Conservation (phyloP, 1,140 invertebrate genomes). For the Drosophila santomea region DNA sequence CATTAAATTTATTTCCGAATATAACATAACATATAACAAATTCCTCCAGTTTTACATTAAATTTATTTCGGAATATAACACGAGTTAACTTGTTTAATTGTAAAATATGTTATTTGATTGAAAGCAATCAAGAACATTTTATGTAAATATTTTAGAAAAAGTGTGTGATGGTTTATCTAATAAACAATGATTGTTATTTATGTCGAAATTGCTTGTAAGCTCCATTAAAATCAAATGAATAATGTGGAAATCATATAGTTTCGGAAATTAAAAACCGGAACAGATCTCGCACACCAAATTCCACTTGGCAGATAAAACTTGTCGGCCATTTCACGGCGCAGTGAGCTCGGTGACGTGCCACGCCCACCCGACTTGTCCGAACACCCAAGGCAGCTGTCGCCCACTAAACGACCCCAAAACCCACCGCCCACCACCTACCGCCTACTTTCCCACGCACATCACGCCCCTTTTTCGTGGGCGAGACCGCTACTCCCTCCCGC, state of each 20-base stretch:
- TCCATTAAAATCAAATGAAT: too few species aligned
- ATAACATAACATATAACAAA: too few species aligned
- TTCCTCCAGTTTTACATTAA: not conserved
- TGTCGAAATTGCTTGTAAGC: too few species aligned
- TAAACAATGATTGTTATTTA: not conserved
- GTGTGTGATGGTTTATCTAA: too few species aligned
- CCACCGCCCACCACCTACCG: not conserved
- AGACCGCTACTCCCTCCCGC: not conserved
- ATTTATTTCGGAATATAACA: not conserved
- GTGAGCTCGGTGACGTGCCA: conserved; percentile 47
- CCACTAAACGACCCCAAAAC: not conserved
- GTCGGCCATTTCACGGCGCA: conserved; percentile 72
- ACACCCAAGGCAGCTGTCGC: conserved; percentile 52
- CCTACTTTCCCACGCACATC: conserved; percentile 1
- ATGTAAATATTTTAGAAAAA: too few species aligned
- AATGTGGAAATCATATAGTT: not conserved
- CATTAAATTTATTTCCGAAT: not conserved
- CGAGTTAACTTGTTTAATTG: too few species aligned
- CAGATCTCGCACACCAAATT: conserved; percentile 35
- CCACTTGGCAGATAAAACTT: conserved; percentile 58
- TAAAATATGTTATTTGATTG: too few species aligned
- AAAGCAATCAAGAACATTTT: too few species aligned
- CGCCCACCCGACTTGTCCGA: conserved; percentile 46
- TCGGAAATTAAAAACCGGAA: conserved; percentile 24
- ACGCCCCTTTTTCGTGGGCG: not conserved